Conservation (phyloP, 1,140 invertebrate species). For the Heliconius congener region DNA sequence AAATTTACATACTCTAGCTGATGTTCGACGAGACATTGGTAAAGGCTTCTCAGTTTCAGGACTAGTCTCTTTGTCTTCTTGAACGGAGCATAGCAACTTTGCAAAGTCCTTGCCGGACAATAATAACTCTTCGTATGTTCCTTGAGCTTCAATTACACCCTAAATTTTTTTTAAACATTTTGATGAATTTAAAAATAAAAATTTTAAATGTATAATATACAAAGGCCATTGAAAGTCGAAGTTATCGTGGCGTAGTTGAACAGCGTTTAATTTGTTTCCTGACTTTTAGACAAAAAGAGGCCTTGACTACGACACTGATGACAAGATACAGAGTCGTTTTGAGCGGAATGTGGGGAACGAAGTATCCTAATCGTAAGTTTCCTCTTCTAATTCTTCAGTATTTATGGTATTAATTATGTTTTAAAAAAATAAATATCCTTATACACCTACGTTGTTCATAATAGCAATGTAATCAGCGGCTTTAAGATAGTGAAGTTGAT, state of each 20-base stretch:
- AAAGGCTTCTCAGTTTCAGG: slow-evolving; percentile 56
- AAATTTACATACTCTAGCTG: slow-evolving; percentile 60
- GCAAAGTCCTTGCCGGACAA: slow-evolving; percentile 85
- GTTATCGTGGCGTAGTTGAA: too few relatives aligned
- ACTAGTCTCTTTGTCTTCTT: slow-evolving; percentile 69
- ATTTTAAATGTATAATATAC: too few relatives aligned
- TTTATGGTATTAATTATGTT: background rate
- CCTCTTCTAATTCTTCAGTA: background rate
- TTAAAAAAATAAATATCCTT: background rate
- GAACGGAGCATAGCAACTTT: slow-evolving; percentile 80
- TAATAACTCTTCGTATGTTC: slow-evolving; percentile 82
- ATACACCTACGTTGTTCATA: slow-evolving; percentile 84
- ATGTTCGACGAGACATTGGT: slow-evolving; percentile 66
- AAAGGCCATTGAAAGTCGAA: too few relatives aligned
- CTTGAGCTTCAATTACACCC: slow-evolving; percentile 75
- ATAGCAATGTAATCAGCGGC: slow-evolving; percentile 89
- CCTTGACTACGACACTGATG: too few relatives aligned
- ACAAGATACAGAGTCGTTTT: too few relatives aligned
- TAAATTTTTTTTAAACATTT: slow-evolving; percentile 51
- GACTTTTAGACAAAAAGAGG: too few relatives aligned
- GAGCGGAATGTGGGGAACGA: too few relatives aligned
- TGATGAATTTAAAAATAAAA: too few relatives aligned
- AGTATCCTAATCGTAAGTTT: too few relatives aligned
- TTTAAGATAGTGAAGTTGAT: slow-evolving; percentile 92
- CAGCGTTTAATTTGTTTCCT: too few relatives aligned